Conservation (phyloP, 2,113 vertebrate genomes). For the Sebastes schlegelii region DNA sequence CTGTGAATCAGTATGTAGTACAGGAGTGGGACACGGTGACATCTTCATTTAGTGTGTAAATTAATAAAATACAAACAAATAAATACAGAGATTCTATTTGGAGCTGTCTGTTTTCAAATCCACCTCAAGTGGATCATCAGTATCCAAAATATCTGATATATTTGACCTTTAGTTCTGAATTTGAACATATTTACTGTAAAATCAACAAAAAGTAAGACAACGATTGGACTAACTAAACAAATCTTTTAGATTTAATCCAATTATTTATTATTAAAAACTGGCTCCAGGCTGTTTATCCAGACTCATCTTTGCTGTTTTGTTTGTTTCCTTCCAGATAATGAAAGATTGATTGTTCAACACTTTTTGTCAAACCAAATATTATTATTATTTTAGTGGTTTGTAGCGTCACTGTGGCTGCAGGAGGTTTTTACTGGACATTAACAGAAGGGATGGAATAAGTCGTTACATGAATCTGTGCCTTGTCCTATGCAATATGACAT, state of each 20-base stretch:
- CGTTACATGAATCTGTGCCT: constrained; percentile 87
- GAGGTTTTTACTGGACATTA: background rate
- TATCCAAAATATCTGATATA: background rate
- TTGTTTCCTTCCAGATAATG: background rate
- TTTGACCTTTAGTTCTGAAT: background rate
- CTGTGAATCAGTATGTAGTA: background rate
- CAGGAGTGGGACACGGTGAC: background rate
- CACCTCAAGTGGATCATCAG: background rate
- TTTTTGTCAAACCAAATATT: constrained; percentile 17
- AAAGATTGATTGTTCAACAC: background rate
- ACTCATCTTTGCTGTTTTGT: background rate
- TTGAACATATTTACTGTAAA: background rate
- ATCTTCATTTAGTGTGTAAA: background rate
- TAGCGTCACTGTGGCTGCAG: background rate
- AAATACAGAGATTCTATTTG: background rate
- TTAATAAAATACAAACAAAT: background rate
- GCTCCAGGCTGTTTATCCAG: background rate
- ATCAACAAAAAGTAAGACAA: background rate
- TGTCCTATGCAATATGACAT: constrained; percentile 86
- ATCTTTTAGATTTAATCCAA: background rate
- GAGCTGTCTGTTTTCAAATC: background rate
- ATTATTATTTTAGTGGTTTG: background rate
- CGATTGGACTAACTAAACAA: background rate
- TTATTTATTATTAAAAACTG: background rate
- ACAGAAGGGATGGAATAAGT: background rate